These are phyloP conservation scores for Lepidurus packardi DNA, from an alignment of 1,140 invertebrate genomes.

Conservation along the genomic window DNA sequence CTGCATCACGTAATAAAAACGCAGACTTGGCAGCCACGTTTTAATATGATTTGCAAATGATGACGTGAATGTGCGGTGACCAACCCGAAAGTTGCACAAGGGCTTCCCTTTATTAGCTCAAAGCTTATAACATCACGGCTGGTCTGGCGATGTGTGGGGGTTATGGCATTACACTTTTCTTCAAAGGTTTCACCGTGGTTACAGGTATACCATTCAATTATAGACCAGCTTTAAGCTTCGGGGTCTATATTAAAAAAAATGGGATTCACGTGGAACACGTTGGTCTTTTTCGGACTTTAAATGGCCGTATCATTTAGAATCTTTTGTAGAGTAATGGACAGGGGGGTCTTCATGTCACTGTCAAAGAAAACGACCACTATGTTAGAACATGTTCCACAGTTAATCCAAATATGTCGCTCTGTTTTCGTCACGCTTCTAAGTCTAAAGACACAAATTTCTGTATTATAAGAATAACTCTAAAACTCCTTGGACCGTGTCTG, in stretches of 20 bases:
- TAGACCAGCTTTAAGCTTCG: neutral
- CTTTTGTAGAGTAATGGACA: neutral
- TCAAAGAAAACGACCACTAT: neutral
- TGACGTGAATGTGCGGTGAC: neutral
- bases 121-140: neutral
- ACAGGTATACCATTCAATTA: neutral
- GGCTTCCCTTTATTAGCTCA: neutral
- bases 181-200: neutral
- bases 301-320: neutral
- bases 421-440: neutral
- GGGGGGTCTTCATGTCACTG: neutral
- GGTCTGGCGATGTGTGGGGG: neutral
- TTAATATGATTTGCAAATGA: constrained; percentile 18
- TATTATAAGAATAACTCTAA: neutral
- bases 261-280: constrained; percentile 4
- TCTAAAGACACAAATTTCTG: neutral
- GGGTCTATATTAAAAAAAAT: neutral
- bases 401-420: neutral
- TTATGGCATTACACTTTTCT: neutral
- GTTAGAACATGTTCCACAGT: neutral
- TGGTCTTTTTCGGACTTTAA: neutral
- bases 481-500: too few species aligned
- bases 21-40: neutral
- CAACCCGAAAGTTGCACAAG: neutral
- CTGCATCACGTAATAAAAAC: neutral